Conservation (phyloP, 2,888 invertebrate genomes). For the Noctua comes region DNA sequence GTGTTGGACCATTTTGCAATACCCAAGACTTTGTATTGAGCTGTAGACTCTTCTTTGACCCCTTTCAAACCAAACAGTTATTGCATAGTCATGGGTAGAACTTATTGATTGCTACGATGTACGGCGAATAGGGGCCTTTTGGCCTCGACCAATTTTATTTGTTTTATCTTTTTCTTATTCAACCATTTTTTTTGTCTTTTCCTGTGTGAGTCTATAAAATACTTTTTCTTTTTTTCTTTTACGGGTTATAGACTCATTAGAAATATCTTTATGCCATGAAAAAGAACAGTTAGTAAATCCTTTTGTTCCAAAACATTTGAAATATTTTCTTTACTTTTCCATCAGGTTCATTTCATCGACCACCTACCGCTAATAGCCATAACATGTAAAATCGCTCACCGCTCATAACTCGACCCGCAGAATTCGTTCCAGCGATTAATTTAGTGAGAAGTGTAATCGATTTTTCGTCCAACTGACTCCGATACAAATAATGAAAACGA, state of each 20-base stretch:
- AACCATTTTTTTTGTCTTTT: no score
- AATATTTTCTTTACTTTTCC: neutral
- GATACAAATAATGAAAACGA: conserved; percentile 58
- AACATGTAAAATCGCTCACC: conserved; percentile 5
- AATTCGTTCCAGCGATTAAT: conserved; percentile 62
- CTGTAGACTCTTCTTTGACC: neutral
- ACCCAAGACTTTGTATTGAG: neutral
- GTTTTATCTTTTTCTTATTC: no score
- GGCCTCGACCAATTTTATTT: no score
- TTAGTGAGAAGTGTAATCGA: conserved; percentile 66
- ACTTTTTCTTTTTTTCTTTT: no score
- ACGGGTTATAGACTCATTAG: neutral
- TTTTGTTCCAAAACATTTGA: neutral
- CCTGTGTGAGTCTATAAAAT: no score
- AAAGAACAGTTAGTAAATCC: neutral
- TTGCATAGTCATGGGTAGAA: neutral
- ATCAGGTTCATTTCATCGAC: neutral
- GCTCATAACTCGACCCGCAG: conserved; percentile 1
- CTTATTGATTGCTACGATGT: neutral
- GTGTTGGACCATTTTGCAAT: neutral
- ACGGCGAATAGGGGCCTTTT: no score
- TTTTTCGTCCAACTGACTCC: conserved; percentile 61
- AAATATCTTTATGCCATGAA: neutral
- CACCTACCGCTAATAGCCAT: neutral
- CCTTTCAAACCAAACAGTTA: neutral